Percentiles rank a stretch among this genome's conserved stretches.
These are phyloP conservation scores for Trichonephila clavata DNA, from an alignment of 1,140 invertebrate species.

Conservation along the genomic window DNA sequence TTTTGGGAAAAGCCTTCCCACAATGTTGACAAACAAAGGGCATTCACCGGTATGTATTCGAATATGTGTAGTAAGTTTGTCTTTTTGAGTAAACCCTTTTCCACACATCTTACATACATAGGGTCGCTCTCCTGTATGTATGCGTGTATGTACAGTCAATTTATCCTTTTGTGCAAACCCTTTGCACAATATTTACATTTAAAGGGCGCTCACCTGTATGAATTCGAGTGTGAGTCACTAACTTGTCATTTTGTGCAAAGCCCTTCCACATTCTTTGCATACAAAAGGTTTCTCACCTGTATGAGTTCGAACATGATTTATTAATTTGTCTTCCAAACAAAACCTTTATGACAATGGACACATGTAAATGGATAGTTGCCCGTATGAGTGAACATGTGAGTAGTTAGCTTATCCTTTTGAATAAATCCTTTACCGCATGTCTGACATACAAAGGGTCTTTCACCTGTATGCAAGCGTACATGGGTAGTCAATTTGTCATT, in stretches of 20 bases:
- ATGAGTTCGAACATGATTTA: constrained; percentile 81
- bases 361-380: constrained; percentile 76
- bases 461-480: constrained; percentile 89
- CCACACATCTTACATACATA: constrained; percentile 86
- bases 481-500: constrained; percentile 80
- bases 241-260: constrained; percentile 70
- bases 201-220: constrained; percentile 83
- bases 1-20: constrained; percentile 83
- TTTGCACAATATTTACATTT: constrained; percentile 84
- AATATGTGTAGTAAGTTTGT: constrained; percentile 78
- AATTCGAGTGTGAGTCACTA: constrained; percentile 68
- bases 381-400: constrained; percentile 75
- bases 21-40: constrained; percentile 86
- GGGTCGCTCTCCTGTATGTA: constrained; percentile 89
- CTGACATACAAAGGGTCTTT: constrained; percentile 88
- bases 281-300: constrained; percentile 79
- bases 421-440: constrained; percentile 94
- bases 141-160: constrained; percentile 85
- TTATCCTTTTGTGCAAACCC: constrained; percentile 86
- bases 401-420: constrained; percentile 78
- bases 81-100: constrained; percentile 81
- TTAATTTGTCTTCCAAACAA: constrained; percentile 81
- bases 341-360: constrained; percentile 83
- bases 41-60: constrained; percentile 88
- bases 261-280: constrained; percentile 83